phyloP scores from a whole-genome alignment of 2,888 invertebrate species.

The Acronicta leporina region DNA sequence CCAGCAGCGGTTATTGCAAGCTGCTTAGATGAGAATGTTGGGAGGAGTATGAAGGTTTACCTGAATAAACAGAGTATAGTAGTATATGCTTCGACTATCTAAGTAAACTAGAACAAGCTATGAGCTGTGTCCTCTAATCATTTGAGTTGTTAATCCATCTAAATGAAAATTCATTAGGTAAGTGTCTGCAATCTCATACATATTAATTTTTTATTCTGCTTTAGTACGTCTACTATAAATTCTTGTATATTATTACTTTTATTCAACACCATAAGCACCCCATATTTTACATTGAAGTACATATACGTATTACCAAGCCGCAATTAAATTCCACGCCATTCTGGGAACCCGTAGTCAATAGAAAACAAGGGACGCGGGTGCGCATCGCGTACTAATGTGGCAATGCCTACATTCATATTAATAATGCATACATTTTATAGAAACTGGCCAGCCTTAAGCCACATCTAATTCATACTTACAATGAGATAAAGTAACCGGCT shows the following conservation, averaged over 20 bases:
- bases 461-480: conserved; percentile 45
- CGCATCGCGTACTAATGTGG: conserved; percentile 41
- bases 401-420: conserved; percentile 40
- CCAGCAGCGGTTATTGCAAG: too few species aligned
- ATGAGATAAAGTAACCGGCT: conserved; percentile 32
- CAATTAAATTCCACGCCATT: conserved; percentile 42
- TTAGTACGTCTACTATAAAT: conserved; percentile 17
- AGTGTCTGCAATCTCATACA: conserved; percentile 23
- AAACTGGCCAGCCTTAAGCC: conserved; percentile 35
- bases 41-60: too few species aligned
- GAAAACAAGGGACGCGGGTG: conserved; percentile 28
- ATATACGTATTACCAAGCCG: conserved; percentile 13
- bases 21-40: too few species aligned
- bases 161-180: conserved; percentile 11
- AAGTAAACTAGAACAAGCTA: too few species aligned
- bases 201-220: conserved; percentile 29
- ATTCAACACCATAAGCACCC: conserved; percentile 43
- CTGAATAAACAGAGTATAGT: too few species aligned
- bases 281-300: conserved; percentile 38
- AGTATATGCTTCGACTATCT: too few species aligned
- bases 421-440: conserved; percentile 32
- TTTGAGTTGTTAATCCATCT: background rate
- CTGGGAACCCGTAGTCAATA: conserved; percentile 46
- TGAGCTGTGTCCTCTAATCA: too few species aligned
- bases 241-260: conserved; percentile 27